These are phyloP conservation scores for Ictalurus furcatus DNA, from an alignment of 2,113 vertebrate genomes.

Conservation along the genomic window DNA sequence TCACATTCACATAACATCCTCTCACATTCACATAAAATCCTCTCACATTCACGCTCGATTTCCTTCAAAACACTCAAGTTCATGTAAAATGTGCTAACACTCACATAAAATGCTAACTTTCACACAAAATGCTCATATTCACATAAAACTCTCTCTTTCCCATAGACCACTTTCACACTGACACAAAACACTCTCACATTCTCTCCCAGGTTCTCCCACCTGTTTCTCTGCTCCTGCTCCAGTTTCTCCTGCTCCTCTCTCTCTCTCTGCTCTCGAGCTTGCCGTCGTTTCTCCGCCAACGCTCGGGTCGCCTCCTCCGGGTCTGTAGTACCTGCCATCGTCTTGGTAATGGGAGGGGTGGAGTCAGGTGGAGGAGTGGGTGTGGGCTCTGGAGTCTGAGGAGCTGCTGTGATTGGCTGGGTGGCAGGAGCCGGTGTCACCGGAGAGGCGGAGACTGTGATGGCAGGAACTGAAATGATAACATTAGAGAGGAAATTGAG, in stretches of 20 bases:
- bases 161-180: neutral
- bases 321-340: conserved; percentile 86
- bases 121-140: neutral
- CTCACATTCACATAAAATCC: neutral
- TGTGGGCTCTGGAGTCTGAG: conserved; percentile 46
- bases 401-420: conserved; percentile 42
- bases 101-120: neutral
- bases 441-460: conserved; percentile 65
- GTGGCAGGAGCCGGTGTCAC: conserved; percentile 59
- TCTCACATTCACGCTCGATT: neutral
- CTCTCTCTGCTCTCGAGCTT: conserved; percentile 91
- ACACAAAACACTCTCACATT: neutral
- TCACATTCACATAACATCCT: neutral
- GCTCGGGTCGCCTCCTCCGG: conserved; percentile 86
- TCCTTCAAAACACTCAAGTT: too few relatives aligned
- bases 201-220: conserved; percentile 67
- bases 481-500: neutral
- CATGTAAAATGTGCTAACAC: neutral
- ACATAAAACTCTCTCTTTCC: neutral
- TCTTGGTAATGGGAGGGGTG: conserved; percentile 64
- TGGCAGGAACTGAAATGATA: conserved; percentile 65
- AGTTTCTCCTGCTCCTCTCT: conserved; percentile 85
- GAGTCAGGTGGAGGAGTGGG: conserved; percentile 36
- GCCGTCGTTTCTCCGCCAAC: conserved; percentile 87
- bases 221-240: conserved; percentile 84